These are phyloP conservation scores for Belonocnema kinseyi DNA, from an alignment of 1,140 invertebrate species.

Conservation along the genomic window DNA sequence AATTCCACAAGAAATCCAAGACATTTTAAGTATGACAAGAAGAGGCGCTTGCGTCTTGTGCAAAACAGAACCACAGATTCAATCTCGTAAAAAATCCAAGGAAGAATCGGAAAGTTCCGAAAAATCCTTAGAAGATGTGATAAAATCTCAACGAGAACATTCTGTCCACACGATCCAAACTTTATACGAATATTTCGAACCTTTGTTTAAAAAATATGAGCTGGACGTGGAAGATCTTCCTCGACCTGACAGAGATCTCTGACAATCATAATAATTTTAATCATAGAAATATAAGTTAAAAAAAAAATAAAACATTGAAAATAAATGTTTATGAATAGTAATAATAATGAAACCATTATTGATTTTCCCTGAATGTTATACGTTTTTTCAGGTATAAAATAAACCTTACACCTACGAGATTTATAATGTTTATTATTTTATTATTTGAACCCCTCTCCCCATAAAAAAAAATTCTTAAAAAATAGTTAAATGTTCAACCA, in stretches of 20 bases:
- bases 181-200: conserved; percentile 54
- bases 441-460: too few species aligned
- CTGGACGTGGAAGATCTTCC: conserved; percentile 44
- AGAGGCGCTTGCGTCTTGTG: conserved; percentile 63
- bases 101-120: conserved; percentile 26
- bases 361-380: too few species aligned
- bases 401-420: too few species aligned
- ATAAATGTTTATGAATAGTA: too few species aligned
- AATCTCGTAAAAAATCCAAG: background rate
- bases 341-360: too few species aligned
- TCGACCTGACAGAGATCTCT: background rate
- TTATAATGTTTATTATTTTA: too few species aligned
- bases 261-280: background rate
- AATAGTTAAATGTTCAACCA: too few species aligned
- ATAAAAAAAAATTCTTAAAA: too few species aligned
- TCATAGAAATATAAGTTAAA: too few species aligned
- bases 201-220: conserved; percentile 47
- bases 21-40: conserved; percentile 55
- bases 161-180: conserved; percentile 42
- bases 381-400: too few species aligned
- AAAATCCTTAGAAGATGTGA: conserved; percentile 45
- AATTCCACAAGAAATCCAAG: conserved; percentile 52
- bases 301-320: too few species aligned
- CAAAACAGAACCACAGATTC: background rate
- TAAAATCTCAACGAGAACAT: conserved; percentile 51